Conservation (phyloP, 64 coral and sea anemone species). For the Actinia tenebrosa region DNA sequence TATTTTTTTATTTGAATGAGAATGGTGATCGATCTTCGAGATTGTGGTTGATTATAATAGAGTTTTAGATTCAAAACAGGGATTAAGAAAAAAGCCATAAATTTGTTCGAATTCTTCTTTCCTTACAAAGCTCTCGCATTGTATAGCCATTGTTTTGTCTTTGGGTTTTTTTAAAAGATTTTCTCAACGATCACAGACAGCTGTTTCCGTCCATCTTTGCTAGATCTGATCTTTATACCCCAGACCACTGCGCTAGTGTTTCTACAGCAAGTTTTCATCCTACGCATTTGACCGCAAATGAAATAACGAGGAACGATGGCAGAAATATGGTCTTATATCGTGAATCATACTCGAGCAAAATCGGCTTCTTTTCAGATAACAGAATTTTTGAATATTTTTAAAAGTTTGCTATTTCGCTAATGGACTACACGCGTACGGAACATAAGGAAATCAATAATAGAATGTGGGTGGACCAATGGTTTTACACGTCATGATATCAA, state of each 20-base stretch:
- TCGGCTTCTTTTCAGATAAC: background rate
- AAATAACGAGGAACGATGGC: background rate
- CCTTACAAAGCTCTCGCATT: background rate
- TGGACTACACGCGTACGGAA: background rate
- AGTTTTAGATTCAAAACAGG: background rate
- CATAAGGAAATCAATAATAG: background rate
- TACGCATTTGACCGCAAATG: constrained; percentile 10
- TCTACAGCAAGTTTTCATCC: background rate
- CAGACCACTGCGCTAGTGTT: background rate
- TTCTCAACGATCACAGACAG: background rate
- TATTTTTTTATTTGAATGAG: constrained; percentile 16
- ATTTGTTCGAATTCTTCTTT: background rate
- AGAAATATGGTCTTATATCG: background rate
- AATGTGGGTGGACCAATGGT: background rate
- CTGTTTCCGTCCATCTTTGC: background rate
- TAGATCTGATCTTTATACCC: background rate
- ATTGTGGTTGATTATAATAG: background rate
- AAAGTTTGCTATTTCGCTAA: constrained; percentile 5
- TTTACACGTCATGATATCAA: background rate
- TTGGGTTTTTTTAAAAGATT: constrained; percentile 1
- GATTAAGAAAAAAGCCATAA: background rate
- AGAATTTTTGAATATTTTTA: background rate
- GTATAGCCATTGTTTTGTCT: background rate
- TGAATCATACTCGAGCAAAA: background rate
- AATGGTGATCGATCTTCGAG: background rate